These are phyloP conservation scores for Eonycteris spelaea DNA, from an alignment of 2,113 vertebrate genomes.

Conservation along the genomic window DNA sequence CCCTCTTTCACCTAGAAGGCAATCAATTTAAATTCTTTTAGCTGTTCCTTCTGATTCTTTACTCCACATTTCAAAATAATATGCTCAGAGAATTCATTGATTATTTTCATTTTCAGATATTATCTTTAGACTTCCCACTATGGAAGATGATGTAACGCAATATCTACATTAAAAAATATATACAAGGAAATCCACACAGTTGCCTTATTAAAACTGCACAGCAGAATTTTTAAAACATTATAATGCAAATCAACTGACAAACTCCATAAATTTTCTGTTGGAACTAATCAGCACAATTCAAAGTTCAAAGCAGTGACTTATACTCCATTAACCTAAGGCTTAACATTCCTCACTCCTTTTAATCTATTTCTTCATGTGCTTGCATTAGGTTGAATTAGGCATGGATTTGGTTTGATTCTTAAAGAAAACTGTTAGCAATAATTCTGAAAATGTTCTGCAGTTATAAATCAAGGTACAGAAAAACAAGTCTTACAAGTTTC, in stretches of 20 bases:
- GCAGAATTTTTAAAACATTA: conserved; percentile 27
- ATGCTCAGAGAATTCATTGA: not conserved
- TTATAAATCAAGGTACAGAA: conserved; percentile 56
- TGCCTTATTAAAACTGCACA: not conserved
- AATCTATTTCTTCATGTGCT: conserved; percentile 39
- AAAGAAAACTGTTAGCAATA: conserved; percentile 39
- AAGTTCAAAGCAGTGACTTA: conserved; percentile 64
- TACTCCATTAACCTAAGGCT: conserved; percentile 32
- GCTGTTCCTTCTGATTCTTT: conserved; percentile 6
- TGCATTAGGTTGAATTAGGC: conserved; percentile 41
- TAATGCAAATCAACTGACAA: conserved; percentile 61
- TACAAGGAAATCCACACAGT: not conserved
- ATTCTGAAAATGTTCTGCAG: conserved; percentile 49
- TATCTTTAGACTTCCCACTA: conserved; percentile 23
- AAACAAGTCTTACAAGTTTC: conserved; percentile 28
- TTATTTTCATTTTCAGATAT: conserved; percentile 28
- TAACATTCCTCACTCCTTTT: conserved; percentile 28
- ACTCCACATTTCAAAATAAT: not conserved
- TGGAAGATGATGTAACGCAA: not conserved
- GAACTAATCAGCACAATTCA: conserved; percentile 71
- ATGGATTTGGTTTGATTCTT: conserved; percentile 25
- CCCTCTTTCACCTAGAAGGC: not conserved
- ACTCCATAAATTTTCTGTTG: conserved; percentile 55
- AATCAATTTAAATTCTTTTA: not conserved
- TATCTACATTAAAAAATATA: conserved; percentile 41